Conservation (phyloP, 2,888 invertebrate species). For the Arrhopalites spinosus region DNA sequence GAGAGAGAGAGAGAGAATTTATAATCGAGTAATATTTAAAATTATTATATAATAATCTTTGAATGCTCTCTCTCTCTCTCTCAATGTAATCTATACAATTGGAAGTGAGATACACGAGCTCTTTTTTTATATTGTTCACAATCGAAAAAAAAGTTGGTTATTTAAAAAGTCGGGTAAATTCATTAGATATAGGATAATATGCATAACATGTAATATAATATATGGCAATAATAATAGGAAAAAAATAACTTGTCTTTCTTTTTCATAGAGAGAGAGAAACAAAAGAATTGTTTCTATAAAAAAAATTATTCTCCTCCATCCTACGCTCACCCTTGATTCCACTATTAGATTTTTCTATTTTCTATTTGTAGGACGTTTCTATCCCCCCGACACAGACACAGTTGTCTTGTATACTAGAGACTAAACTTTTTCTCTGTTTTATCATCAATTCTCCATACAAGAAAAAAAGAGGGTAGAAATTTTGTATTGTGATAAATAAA, state of each 20-base stretch:
- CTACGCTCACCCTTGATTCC: not conserved
- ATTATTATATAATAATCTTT: not conserved
- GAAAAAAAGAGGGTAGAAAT: too few relatives aligned
- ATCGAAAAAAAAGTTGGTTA: too few relatives aligned
- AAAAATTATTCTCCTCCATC: constrained; percentile 21
- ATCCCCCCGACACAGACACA: too few relatives aligned
- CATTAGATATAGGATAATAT: not conserved
- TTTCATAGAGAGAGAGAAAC: constrained; percentile 23
- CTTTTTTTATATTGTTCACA: not conserved
- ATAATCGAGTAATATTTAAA: too few relatives aligned
- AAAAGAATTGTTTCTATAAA: constrained; percentile 43
- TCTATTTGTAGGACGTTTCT: constrained; percentile 9
- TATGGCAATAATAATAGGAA: not conserved
- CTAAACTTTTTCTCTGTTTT: too few relatives aligned
- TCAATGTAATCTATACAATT: not conserved
- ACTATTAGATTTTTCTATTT: not conserved
- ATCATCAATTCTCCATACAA: not conserved
- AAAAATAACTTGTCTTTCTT: constrained; percentile 20
- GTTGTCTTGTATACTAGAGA: too few relatives aligned
- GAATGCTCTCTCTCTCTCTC: not conserved
- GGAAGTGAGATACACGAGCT: not conserved
- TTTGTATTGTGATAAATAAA: too few relatives aligned
- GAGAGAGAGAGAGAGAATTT: too few relatives aligned
- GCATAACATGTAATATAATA: not conserved
- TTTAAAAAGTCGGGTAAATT: too few relatives aligned